A percentile compares a stretch with the other conserved stretches of the same genome.
These are phyloP conservation scores for Phalacrocorax pelagicus DNA, from an alignment of 2,113 vertebrate genomes.

Conservation along the genomic window DNA sequence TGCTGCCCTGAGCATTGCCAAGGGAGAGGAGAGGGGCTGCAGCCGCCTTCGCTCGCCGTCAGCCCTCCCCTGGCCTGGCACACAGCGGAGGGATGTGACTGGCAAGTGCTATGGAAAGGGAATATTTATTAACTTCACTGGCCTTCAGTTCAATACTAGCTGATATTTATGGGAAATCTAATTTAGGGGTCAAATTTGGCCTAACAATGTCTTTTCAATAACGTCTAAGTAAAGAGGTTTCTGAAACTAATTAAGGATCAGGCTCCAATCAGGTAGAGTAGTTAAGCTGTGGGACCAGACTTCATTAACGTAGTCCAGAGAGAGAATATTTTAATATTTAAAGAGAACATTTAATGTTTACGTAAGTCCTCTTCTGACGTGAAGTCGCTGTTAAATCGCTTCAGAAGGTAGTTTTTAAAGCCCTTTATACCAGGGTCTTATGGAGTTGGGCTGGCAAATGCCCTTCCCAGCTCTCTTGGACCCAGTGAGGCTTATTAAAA, in stretches of 20 bases:
- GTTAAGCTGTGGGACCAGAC: conserved; percentile 40
- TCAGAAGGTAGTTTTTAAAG: conserved; percentile 39
- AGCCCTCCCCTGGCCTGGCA: background rate
- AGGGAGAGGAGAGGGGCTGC: background rate
- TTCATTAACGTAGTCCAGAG: conserved; percentile 59
- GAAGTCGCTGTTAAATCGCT: conserved; percentile 30
- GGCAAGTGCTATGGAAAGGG: background rate
- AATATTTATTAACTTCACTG: conserved; percentile 20
- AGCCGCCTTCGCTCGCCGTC: background rate
- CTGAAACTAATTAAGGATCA: conserved; percentile 61
- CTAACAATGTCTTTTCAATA: conserved; percentile 38
- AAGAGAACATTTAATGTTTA: conserved; percentile 63
- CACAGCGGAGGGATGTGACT: background rate
- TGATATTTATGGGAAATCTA: conserved; percentile 46
- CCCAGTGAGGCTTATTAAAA: background rate
- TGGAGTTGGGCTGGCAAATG: background rate
- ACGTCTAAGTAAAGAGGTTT: conserved; percentile 9
- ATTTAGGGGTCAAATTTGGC: conserved; percentile 35
- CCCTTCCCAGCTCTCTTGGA: background rate
- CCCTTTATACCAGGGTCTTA: background rate
- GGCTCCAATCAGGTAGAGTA: conserved; percentile 35
- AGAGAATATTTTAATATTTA: conserved; percentile 70
- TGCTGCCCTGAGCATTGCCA: background rate
- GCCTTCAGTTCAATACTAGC: background rate
- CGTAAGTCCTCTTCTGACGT: conserved; percentile 29